Base-by-base conservation (phyloP, 2,113 vertebrate species). In the Menidia beryllina region DNA sequence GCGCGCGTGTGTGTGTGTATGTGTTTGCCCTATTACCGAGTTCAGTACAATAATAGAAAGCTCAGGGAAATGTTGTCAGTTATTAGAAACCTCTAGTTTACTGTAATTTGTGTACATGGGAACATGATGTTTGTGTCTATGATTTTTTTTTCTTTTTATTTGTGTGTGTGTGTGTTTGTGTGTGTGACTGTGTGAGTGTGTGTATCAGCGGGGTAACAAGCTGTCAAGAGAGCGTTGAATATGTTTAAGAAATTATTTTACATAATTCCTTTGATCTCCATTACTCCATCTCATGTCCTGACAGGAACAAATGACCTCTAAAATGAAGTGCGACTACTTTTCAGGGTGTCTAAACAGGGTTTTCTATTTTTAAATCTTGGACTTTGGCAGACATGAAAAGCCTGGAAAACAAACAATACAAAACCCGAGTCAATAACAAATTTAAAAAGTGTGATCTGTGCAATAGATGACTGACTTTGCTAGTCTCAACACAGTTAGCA, bases 401-500 rank as follows among this genome's bases (percentile, higher is more conserved):
- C 39, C 51, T 58, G 70, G 19, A 61, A 65, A 82, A 59, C 58
- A 69, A 79, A 66, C 56, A 51, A 66, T 72, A 80, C 67, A 63
- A 79, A 59, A 79, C 30, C 63, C 5, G 36, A 83, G 91, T 88
- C 84, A 21, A 92, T 90, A 91, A 89, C 77, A 89, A 83, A 91
- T 89, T 67, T 90, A 90, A 90, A 85, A 80, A 73, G 87, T 89
- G 87, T 87, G 72, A 90, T 88, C 52, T 26, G 78, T 60, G 27
- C 49, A 82, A 49, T 74, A 50, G 2, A 15, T 69, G 66, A 52
- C 49, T 59, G 64, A 56, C 53, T 78, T 72, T 56, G 73, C 73
- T 72, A 68, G 82, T 87, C 86, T 89, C 87, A 87, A 87, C 79
- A 82, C 88, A 86, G 86, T 89, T 83, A 85, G 72, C 83, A 86